Evolutionary conservation across 2,888 invertebrate genomes (phyloP).

Genomic region (Meandrusa payeni): DNA sequence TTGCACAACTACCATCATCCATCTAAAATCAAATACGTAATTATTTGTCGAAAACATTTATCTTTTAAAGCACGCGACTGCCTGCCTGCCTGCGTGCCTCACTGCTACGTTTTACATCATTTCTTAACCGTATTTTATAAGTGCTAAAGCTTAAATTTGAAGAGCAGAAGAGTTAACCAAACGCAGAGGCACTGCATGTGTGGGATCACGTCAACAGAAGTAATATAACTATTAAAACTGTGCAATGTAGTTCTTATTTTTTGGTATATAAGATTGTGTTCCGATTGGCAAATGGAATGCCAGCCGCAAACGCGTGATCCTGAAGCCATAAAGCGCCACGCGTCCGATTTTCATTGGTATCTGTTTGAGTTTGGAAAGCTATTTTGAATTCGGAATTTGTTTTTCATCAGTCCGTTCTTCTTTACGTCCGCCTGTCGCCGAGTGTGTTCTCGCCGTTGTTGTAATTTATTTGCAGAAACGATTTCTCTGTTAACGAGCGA

Average conservation of each 20-base stretch:
- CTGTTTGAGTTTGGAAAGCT: slow-evolving; percentile 72
- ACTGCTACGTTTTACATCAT: neutral
- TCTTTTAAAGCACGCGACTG: slow-evolving; percentile 60
- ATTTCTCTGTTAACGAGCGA: slow-evolving; percentile 45
- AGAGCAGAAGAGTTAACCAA: slow-evolving; percentile 4
- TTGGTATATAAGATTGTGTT: slow-evolving; percentile 15
- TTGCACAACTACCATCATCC: slow-evolving; percentile 72
- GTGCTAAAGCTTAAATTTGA: neutral
- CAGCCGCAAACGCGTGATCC: slow-evolving; percentile 26
- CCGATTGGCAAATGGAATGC: slow-evolving; percentile 7
- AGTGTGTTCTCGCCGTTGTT: slow-evolving; percentile 57
- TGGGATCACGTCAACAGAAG: slow-evolving; percentile 6
- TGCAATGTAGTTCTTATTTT: slow-evolving; percentile 14
- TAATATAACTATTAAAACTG: neutral
- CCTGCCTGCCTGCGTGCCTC: too few species aligned
- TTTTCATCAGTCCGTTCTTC: slow-evolving; percentile 70
- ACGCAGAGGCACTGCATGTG: slow-evolving; percentile 14
- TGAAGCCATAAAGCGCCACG: slow-evolving; percentile 55
- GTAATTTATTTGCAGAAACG: slow-evolving; percentile 66
- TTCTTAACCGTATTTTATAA: neutral
- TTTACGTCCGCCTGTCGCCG: slow-evolving; percentile 68
- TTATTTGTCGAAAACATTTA: slow-evolving; percentile 78
- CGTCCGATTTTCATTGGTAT: slow-evolving; percentile 73
- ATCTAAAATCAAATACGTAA: slow-evolving; percentile 76
- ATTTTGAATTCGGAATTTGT: slow-evolving; percentile 69